A percentile compares a stretch with the other conserved stretches of the same genome.
phyloP scores from a whole-genome alignment of 2,888 invertebrate genomes.

The Andrena dorsata region DNA sequence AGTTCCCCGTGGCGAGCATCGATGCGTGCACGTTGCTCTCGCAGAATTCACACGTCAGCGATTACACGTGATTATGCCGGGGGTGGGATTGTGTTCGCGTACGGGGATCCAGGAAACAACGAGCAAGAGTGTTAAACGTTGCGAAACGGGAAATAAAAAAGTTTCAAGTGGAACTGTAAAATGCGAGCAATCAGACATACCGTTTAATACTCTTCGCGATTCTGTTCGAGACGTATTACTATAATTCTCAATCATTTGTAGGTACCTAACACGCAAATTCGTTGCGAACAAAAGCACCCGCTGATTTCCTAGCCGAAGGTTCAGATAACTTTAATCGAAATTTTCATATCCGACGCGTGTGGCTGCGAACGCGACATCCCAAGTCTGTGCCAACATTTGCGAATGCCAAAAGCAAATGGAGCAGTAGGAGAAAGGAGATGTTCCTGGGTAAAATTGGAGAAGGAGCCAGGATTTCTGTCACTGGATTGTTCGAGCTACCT shows the following conservation, averaged over 20 bases:
- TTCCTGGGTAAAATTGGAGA: background rate
- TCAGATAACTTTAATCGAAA: too few species aligned
- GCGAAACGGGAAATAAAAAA: background rate
- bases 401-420: too few species aligned
- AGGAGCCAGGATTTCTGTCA: background rate
- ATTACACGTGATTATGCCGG: slow-evolving; percentile 63
- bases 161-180: slow-evolving; percentile 6
- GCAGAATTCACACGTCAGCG: slow-evolving; percentile 72
- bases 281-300: too few species aligned
- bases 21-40: slow-evolving; percentile 57
- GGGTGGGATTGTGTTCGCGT: slow-evolving; percentile 34
- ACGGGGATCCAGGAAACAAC: slow-evolving; percentile 20
- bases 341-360: too few species aligned
- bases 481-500: background rate
- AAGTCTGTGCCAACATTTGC: too few species aligned
- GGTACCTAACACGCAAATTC: too few species aligned
- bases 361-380: too few species aligned
- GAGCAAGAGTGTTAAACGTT: background rate
- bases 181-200: slow-evolving; percentile 6
- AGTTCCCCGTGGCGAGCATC: slow-evolving; percentile 57
- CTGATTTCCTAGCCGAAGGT: too few species aligned
- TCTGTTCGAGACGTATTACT: too few species aligned
- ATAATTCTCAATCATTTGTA: too few species aligned
- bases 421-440: background rate
- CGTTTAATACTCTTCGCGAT: too few species aligned